phyloP scores from a whole-genome alignment of 2,888 invertebrate genomes.

The Drosophila setosimentum region DNA sequence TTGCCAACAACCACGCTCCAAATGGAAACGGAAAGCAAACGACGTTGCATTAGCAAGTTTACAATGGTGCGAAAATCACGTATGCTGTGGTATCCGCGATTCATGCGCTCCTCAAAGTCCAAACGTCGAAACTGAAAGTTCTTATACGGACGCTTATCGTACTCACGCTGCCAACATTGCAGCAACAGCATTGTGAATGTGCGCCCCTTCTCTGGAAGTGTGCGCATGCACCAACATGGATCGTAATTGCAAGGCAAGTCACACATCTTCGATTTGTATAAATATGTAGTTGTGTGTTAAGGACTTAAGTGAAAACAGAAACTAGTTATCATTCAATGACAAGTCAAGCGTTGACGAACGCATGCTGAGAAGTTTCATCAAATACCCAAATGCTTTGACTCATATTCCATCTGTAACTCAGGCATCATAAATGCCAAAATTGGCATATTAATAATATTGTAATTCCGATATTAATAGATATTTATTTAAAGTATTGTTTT shows the following conservation, averaged over 20 bases:
- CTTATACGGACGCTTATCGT: conserved; percentile 78
- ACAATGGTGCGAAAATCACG: conserved; percentile 75
- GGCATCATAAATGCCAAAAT: background rate
- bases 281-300: background rate
- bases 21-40: conserved; percentile 50
- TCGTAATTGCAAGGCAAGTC: conserved; percentile 54
- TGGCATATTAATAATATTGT: background rate
- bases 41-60: conserved; percentile 64
- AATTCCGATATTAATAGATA: no score
- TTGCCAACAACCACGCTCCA: conserved; percentile 47
- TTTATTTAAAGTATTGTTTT: no score
- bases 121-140: conserved; percentile 74
- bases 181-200: conserved; percentile 68
- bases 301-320: background rate
- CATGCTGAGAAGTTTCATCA: background rate
- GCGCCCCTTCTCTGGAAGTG: conserved; percentile 16
- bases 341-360: background rate
- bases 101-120: conserved; percentile 76
- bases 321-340: background rate
- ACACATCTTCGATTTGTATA: conserved; percentile 54
- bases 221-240: conserved; percentile 1
- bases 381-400: background rate
- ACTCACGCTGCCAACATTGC: conserved; percentile 84
- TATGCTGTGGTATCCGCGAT: conserved; percentile 60
- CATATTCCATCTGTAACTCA: background rate